These are phyloP conservation scores for Nowickia ferox DNA, from an alignment of 2,888 invertebrate species.

Conservation along the genomic window DNA sequence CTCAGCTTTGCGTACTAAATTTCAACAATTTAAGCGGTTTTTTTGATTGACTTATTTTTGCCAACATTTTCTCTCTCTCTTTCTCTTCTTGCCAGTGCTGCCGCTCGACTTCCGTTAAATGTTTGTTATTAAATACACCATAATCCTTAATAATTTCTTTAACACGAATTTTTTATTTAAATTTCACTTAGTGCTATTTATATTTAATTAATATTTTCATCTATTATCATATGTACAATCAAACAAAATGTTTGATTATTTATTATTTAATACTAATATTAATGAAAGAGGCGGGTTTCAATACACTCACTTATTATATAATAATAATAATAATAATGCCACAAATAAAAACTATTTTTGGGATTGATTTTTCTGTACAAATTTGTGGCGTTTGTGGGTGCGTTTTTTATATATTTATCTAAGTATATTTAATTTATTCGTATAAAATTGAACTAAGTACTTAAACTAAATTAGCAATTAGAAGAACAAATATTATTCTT, in stretches of 20 bases:
- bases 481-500: constrained; percentile 21
- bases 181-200: constrained; percentile 55
- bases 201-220: constrained; percentile 39
- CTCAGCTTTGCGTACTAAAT: background rate
- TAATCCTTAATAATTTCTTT: constrained; percentile 29
- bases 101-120: background rate
- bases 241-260: constrained; percentile 30
- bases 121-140: constrained; percentile 13
- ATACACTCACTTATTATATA: constrained; percentile 44
- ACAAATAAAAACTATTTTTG: constrained; percentile 10
- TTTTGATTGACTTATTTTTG: background rate
- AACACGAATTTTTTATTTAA: constrained; percentile 62
- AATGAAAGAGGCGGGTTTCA: constrained; percentile 67
- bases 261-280: constrained; percentile 61
- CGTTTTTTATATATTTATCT: constrained; percentile 38
- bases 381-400: constrained; percentile 22
- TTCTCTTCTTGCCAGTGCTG: background rate
- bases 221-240: constrained; percentile 57
- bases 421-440: constrained; percentile 36
- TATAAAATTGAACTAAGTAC: constrained; percentile 60
- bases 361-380: constrained; percentile 8
- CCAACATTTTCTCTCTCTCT: background rate
- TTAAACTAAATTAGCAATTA: constrained; percentile 34
- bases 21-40: background rate
- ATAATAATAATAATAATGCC: background rate